phyloP scores from a whole-genome alignment of 2,888 invertebrate species.

The Zootermopsis nevadensis region DNA sequence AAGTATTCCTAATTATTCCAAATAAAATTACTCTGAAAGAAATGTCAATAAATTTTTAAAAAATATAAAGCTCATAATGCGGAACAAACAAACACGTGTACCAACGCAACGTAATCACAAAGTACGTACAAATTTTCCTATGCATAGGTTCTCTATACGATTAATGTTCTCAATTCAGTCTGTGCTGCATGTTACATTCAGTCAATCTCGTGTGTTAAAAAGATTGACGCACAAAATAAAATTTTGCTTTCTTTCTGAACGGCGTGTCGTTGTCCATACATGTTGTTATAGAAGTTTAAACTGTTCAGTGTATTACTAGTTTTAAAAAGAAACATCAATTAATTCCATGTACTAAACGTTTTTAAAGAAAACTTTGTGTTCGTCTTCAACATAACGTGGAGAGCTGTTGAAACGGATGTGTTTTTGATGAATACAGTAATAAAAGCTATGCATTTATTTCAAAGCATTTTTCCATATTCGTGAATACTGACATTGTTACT shows the following conservation, averaged over 20 bases:
- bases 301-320: constrained; percentile 51
- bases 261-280: constrained; percentile 51
- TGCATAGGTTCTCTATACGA: constrained; percentile 50
- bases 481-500: constrained; percentile 9
- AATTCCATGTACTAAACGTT: constrained; percentile 51
- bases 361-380: constrained; percentile 53
- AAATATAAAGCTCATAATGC: constrained; percentile 30
- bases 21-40: constrained; percentile 44
- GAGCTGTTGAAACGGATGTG: constrained; percentile 57
- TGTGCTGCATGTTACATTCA: constrained; percentile 42
- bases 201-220: constrained; percentile 51
- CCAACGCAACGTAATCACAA: constrained; percentile 44
- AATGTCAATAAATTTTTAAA: constrained; percentile 42
- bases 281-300: constrained; percentile 52
- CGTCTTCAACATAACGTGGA: constrained; percentile 50
- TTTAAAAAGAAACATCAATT: constrained; percentile 51
- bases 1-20: constrained; percentile 22
- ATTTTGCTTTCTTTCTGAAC: constrained; percentile 43
- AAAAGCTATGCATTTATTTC: constrained; percentile 80
- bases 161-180: constrained; percentile 48
- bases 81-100: constrained; percentile 14
- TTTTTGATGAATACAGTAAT: constrained; percentile 76
- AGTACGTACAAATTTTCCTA: constrained; percentile 53
- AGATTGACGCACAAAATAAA: constrained; percentile 52
- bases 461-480: constrained; percentile 44